Evolutionary conservation across 2,888 invertebrate species (phyloP).

Genomic region (Loripinus fragilis): DNA sequence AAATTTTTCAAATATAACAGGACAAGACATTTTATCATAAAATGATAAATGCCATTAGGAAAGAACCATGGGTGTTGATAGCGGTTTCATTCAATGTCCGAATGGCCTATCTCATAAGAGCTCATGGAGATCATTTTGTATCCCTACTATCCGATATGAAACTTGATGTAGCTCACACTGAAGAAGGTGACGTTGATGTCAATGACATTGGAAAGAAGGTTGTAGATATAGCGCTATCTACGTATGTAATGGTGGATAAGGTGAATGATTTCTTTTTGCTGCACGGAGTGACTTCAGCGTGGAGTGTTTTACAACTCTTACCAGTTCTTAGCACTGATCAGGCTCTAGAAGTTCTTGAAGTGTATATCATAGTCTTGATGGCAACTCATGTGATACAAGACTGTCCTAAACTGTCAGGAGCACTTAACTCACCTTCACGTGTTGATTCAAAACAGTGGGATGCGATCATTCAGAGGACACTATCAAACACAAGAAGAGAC

Average conservation of each 20-base stretch:
- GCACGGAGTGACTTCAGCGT: slow-evolving; percentile 56
- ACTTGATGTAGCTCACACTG: background rate
- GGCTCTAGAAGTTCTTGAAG: slow-evolving; percentile 35
- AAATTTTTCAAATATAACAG: slow-evolving; percentile 25
- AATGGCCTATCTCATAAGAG: slow-evolving; percentile 32
- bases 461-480: slow-evolving; percentile 24
- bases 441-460: slow-evolving; percentile 35
- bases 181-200: slow-evolving; percentile 27
- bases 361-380: slow-evolving; percentile 39
- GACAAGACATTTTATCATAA: too few relatives aligned
- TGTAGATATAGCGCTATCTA: slow-evolving; percentile 35
- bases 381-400: too few relatives aligned
- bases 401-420: slow-evolving; percentile 30
- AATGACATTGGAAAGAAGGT: slow-evolving; percentile 28
- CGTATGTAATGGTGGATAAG: slow-evolving; percentile 32
- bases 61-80: slow-evolving; percentile 29
- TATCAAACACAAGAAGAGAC: slow-evolving; percentile 36
- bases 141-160: slow-evolving; percentile 37
- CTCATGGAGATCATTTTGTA: slow-evolving; percentile 38
- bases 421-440: background rate
- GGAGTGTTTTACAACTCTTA: slow-evolving; percentile 42
- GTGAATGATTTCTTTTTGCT: slow-evolving; percentile 56
- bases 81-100: slow-evolving; percentile 38
- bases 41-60: too few relatives aligned
- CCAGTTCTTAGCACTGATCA: slow-evolving; percentile 35